Percentiles rank a stretch among this genome's conserved stretches.
phyloP scores from a whole-genome alignment of 1,140 invertebrate species.

The Papilio dardanus region DNA sequence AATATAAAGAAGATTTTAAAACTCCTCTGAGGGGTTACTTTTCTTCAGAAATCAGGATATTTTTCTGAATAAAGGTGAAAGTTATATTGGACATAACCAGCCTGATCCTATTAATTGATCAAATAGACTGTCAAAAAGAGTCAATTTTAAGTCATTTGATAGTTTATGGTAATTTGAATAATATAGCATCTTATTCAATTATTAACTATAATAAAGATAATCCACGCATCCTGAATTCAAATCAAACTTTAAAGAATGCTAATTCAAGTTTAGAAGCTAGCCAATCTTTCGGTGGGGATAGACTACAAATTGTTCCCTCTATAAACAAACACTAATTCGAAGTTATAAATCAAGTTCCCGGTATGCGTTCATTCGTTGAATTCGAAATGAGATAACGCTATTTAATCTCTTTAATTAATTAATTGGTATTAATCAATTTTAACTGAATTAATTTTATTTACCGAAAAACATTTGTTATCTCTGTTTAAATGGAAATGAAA shows the following conservation, averaged over 20 bases:
- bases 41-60: too few relatives aligned
- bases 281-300: not conserved
- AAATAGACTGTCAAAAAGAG: not conserved
- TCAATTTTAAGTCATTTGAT: too few relatives aligned
- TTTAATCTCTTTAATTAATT: not conserved
- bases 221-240: not conserved
- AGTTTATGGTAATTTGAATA: not conserved
- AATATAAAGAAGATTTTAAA: too few relatives aligned
- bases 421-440: not conserved
- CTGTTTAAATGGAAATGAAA: too few relatives aligned
- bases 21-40: too few relatives aligned
- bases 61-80: too few relatives aligned
- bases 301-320: not conserved
- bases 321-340: constrained; percentile 11
- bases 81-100: too few relatives aligned
- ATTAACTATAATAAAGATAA: not conserved
- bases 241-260: not conserved
- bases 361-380: constrained; percentile 9
- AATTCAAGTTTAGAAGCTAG: not conserved
- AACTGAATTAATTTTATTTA: too few relatives aligned
- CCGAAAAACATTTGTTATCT: too few relatives aligned
- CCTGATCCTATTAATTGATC: too few relatives aligned
- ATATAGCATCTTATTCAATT: not conserved
- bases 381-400: constrained; percentile 2
- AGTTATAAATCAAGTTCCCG: not conserved